phyloP scores from a whole-genome alignment of 2,113 vertebrate genomes.

The Synodontis membranacea region DNA sequence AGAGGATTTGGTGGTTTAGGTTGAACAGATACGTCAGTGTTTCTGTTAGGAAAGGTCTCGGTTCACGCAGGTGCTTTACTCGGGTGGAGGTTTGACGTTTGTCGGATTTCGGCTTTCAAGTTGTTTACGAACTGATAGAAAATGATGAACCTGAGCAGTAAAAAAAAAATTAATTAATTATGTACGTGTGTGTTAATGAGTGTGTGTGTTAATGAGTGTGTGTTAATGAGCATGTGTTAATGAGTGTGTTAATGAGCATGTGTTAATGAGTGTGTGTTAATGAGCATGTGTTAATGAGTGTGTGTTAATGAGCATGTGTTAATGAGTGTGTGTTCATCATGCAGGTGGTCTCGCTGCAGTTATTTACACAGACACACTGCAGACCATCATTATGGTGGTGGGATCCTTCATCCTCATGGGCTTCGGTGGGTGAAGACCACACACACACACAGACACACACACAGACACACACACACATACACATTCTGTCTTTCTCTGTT shows the following conservation, averaged over 20 bases:
- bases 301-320: background rate
- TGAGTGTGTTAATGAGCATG: background rate
- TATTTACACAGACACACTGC: constrained; percentile 96
- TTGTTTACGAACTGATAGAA: no score
- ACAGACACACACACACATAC: background rate
- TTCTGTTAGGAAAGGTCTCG: no score
- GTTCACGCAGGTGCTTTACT: no score
- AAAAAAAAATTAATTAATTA: no score
- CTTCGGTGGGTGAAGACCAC: constrained; percentile 79
- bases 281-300: background rate
- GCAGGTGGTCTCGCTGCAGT: constrained; percentile 93
- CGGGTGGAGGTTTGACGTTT: no score
- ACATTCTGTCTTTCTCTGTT: background rate
- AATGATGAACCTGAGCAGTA: no score
- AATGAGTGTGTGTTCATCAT: background rate
- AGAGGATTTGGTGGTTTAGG: no score
- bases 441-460: constrained; percentile 4
- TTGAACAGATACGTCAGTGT: no score
- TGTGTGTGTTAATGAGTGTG: background rate
- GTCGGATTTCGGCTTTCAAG: no score
- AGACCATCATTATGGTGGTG: constrained; percentile 90
- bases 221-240: background rate
- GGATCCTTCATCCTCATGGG: constrained; percentile 90
- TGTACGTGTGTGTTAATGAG: background rate
- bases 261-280: background rate